These are phyloP conservation scores for Arctopsyche grandis DNA, from an alignment of 1,140 invertebrate genomes.

Conservation along the genomic window DNA sequence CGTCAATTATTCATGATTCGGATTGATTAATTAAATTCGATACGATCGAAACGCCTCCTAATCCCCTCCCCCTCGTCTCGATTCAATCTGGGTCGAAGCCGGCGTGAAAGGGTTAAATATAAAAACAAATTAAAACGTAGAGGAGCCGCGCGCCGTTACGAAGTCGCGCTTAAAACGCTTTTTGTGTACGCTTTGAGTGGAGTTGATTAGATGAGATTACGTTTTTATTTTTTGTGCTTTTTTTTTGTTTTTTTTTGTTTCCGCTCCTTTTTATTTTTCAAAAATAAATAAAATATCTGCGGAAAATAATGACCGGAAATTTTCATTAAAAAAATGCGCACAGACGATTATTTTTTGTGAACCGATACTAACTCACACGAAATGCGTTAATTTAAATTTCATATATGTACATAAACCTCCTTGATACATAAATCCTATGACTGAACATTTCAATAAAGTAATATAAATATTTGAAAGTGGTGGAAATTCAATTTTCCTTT, in stretches of 20 bases:
- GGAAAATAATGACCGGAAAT: not conserved
- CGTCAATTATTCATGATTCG: slow-evolving; percentile 21
- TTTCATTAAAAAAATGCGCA: too few relatives aligned
- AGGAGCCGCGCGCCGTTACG: not conserved
- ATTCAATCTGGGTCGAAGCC: not conserved
- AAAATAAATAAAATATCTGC: not conserved
- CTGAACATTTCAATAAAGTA: too few relatives aligned
- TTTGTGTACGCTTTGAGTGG: slow-evolving; percentile 12
- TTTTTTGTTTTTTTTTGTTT: not conserved
- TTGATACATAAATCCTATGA: too few relatives aligned
- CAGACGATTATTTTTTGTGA: too few relatives aligned
- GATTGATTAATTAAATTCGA: slow-evolving; percentile 28
- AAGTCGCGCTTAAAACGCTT: slow-evolving; percentile 1
- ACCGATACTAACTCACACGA: too few relatives aligned
- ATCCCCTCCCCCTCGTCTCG: not conserved
- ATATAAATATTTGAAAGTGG: too few relatives aligned
- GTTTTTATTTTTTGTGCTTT: not conserved
- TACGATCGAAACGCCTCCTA: not conserved
- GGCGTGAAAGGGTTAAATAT: not conserved
- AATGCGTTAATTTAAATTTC: too few relatives aligned
- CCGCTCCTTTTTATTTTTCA: not conserved
- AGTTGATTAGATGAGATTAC: slow-evolving; percentile 11
- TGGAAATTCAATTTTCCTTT: too few relatives aligned
- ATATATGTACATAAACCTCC: too few relatives aligned
- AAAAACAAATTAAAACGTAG: not conserved